Percentiles rank a stretch among this genome's conserved stretches.
These are phyloP conservation scores for Saturnia japonica DNA, from an alignment of 2,888 invertebrate species.

Conservation along the genomic window DNA sequence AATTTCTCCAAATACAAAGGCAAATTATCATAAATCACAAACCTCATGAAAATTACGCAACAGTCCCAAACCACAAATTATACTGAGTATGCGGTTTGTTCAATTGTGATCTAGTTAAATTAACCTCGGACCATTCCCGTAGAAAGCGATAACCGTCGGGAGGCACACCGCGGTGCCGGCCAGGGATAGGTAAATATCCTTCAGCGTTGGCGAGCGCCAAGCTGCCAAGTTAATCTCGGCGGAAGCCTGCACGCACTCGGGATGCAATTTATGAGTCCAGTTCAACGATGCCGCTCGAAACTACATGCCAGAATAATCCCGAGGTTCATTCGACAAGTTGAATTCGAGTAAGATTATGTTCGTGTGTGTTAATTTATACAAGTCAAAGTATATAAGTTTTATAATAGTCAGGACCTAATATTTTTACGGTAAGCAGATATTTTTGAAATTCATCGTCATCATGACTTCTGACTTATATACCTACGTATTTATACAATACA, in stretches of 20 bases:
- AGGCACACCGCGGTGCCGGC: background rate
- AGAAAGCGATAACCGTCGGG: background rate
- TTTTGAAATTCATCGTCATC: background rate
- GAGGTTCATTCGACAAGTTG: background rate
- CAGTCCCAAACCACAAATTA: background rate
- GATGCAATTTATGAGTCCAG: background rate
- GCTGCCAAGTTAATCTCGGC: background rate
- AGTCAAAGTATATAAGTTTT: too few relatives aligned
- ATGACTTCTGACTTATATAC: background rate
- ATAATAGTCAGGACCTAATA: background rate
- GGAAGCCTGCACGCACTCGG: background rate
- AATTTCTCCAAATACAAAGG: too few relatives aligned
- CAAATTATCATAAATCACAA: too few relatives aligned
- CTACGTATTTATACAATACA: background rate
- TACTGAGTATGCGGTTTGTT: background rate
- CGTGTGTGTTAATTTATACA: background rate
- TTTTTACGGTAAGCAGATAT: background rate
- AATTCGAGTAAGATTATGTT: background rate
- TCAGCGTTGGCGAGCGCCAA: constrained; percentile 1
- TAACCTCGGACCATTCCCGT: background rate
- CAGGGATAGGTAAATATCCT: background rate
- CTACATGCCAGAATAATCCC: background rate
- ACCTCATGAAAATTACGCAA: background rate
- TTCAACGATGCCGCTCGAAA: background rate
- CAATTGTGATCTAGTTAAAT: background rate